Evolutionary conservation across 2,113 vertebrate species (phyloP).

Genomic region (Isichthys henryi): DNA sequence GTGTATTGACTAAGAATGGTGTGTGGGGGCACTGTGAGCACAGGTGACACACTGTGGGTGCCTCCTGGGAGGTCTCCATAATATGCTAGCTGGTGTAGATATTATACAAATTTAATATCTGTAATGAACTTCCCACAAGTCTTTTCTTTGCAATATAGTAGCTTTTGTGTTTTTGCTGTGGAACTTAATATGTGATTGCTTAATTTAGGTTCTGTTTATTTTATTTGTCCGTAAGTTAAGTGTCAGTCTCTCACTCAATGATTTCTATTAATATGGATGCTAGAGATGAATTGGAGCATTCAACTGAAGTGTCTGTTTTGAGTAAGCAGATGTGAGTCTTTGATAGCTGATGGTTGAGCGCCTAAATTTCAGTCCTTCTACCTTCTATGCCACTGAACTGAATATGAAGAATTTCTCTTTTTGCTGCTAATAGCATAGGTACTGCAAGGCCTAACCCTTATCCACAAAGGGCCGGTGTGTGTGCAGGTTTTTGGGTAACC

Average conservation of each 20-base stretch:
- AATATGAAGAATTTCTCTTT: neutral
- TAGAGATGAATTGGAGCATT: neutral
- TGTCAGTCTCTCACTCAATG: neutral
- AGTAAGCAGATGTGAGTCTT: neutral
- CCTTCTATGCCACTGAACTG: neutral
- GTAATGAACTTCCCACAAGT: neutral
- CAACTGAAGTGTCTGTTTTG: neutral
- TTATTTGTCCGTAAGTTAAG: neutral
- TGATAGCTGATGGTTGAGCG: neutral
- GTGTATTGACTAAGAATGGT: neutral
- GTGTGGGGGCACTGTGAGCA: neutral
- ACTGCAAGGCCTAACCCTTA: neutral
- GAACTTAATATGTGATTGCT: neutral
- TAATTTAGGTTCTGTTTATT: neutral
- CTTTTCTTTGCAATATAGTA: neutral
- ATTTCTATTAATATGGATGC: neutral
- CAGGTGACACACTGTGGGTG: neutral
- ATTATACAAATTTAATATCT: neutral
- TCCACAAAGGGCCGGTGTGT: too few species aligned
- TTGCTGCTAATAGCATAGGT: neutral
- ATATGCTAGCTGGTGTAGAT: neutral
- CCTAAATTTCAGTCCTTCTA: neutral
- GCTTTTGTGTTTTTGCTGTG: neutral
- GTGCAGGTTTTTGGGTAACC: too few species aligned
- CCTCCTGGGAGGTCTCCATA: neutral